These are phyloP conservation scores for Pollachius pollachius DNA, from an alignment of 2,113 vertebrate species.

Conservation along the genomic window DNA sequence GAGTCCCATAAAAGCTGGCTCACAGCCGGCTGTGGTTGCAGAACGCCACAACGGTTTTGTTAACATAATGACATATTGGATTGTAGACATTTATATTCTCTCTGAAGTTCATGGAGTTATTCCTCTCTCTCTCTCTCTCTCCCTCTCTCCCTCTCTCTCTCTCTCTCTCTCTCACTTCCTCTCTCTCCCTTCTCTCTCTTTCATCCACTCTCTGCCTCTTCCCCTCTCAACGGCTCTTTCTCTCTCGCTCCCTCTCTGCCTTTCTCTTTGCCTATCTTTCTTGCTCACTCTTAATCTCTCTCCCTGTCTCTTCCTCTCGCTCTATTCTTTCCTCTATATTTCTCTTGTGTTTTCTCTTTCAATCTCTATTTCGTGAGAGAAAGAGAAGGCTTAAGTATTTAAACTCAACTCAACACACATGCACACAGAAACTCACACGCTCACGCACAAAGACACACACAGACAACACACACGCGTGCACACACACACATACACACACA, in stretches of 20 bases:
- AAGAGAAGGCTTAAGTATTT: no score
- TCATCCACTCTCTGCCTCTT: background rate
- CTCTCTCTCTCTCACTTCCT: background rate
- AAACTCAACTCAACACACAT: no score
- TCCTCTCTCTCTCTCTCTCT: no score
- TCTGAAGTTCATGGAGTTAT: background rate
- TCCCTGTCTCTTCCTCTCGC: background rate
- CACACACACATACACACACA: no score
- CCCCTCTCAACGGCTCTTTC: background rate
- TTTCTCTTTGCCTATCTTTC: background rate
- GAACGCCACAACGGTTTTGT: slow-evolving; percentile 15
- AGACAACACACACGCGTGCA: no score
- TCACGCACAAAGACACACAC: no score
- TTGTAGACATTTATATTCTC: slow-evolving; percentile 29
- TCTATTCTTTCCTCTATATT: background rate
- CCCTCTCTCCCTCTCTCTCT: no score
- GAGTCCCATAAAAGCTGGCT: background rate
- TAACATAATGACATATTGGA: slow-evolving; percentile 32
- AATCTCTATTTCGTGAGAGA: no score
- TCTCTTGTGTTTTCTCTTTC: background rate
- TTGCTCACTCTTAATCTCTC: background rate
- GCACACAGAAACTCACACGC: no score
- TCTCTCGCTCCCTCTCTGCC: background rate
- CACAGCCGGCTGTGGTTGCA: slow-evolving; percentile 21
- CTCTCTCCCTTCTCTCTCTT: background rate